These are phyloP conservation scores for Geotrupes spiniger DNA, from an alignment of 2,888 invertebrate genomes.

Conservation along the genomic window DNA sequence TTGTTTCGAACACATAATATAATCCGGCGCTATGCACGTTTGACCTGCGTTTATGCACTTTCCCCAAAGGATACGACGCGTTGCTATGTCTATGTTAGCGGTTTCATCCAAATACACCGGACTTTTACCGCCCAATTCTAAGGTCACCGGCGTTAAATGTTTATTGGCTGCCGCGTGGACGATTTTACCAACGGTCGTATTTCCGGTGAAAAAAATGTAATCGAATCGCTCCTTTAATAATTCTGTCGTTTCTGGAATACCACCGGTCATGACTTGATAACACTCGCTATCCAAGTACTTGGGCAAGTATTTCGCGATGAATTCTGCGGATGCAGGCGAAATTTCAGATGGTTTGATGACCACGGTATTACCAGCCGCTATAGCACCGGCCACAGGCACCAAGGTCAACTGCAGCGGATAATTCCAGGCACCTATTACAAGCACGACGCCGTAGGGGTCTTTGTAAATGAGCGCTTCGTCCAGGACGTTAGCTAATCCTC, in stretches of 20 bases:
- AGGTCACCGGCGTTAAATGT: slow-evolving; percentile 69
- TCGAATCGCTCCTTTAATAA: slow-evolving; percentile 87
- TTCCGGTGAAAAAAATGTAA: slow-evolving; percentile 95
- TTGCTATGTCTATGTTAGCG: slow-evolving; percentile 72
- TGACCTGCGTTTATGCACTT: slow-evolving; percentile 78
- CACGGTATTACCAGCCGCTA: slow-evolving; percentile 90
- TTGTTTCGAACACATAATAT: slow-evolving; percentile 70
- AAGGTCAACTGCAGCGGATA: slow-evolving; percentile 85
- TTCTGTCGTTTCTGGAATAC: slow-evolving; percentile 79
- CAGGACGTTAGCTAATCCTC: slow-evolving; percentile 65
- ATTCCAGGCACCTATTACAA: slow-evolving; percentile 94
- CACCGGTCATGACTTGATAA: slow-evolving; percentile 60
- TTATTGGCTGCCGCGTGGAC: slow-evolving; percentile 70
- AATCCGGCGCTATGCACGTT: slow-evolving; percentile 96
- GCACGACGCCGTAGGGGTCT: slow-evolving; percentile 89
- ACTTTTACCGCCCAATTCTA: slow-evolving; percentile 77
- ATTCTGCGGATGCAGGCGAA: slow-evolving; percentile 66
- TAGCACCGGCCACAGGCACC: slow-evolving; percentile 77
- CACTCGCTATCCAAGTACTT: slow-evolving; percentile 84
- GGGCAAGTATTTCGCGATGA: slow-evolving; percentile 74
- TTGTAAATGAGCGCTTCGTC: slow-evolving; percentile 59
- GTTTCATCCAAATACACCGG: slow-evolving; percentile 88
- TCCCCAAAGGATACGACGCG: slow-evolving; percentile 89
- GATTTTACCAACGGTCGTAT: slow-evolving; percentile 70
- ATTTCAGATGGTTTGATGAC: slow-evolving; percentile 92